Percentiles rank a stretch among this genome's conserved stretches.
Conservation (phyloP, 2,888 invertebrate species). For the Parascotia fuliginaria region DNA sequence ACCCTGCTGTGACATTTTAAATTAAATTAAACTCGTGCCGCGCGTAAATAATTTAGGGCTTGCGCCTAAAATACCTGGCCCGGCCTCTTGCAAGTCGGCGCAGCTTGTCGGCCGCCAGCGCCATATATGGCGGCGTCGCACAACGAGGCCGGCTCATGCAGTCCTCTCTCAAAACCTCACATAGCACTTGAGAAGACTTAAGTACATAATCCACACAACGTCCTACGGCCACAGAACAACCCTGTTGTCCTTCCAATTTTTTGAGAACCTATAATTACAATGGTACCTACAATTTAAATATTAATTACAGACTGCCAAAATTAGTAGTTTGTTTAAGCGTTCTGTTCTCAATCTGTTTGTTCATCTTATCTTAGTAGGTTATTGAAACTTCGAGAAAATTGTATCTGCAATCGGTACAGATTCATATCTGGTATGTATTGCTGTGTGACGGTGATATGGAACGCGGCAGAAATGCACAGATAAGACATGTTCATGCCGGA, state of each 20-base stretch:
- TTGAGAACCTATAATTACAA: conserved; percentile 37
- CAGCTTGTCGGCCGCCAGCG: conserved; percentile 67
- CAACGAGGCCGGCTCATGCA: conserved; percentile 65
- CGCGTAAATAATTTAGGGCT: conserved; percentile 72
- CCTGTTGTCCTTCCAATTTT: conserved; percentile 58
- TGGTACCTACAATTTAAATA: conserved; percentile 46
- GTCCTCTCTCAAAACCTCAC: conserved; percentile 37
- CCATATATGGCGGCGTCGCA: conserved; percentile 73
- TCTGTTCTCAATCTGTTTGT: conserved; percentile 4
- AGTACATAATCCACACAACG: conserved; percentile 51
- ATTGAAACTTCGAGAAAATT: conserved; percentile 27
- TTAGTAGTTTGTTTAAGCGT: conserved; percentile 3
- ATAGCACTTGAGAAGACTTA: conserved; percentile 35
- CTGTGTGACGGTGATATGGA: conserved; percentile 59
- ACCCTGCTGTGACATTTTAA: conserved; percentile 63
- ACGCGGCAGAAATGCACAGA: conserved; percentile 53
- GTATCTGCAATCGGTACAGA: conserved; percentile 52
- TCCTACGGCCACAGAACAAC: conserved; percentile 31
- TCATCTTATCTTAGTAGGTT: conserved; percentile 17
- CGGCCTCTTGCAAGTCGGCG: conserved; percentile 57
- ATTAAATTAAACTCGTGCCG: conserved; percentile 54
- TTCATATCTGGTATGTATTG: conserved; percentile 61
- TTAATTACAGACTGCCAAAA: conserved; percentile 43
- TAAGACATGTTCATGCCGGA: conserved; percentile 72
- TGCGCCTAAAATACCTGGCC: conserved; percentile 66